phyloP scores from a whole-genome alignment of 1,140 invertebrate species.

The Macrosteles quadrilineatus region DNA sequence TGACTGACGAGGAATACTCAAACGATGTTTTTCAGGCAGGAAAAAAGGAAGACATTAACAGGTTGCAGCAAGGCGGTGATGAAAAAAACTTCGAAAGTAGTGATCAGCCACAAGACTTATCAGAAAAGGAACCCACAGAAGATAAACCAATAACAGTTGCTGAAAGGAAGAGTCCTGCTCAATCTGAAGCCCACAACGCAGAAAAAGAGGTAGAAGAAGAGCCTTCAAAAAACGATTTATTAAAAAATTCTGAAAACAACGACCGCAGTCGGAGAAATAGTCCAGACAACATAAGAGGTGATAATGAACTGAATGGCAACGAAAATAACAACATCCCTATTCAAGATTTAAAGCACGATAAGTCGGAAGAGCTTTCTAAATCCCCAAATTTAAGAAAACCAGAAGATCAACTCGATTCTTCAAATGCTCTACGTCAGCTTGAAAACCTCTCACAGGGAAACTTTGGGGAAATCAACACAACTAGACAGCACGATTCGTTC shows the following conservation, averaged over 20 bases:
- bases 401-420: conserved; percentile 38
- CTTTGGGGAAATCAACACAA: conserved; percentile 59
- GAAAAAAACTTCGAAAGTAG: conserved; percentile 32
- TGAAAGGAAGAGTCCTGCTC: not conserved
- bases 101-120: conserved; percentile 17
- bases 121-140: conserved; percentile 18
- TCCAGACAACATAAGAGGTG: conserved; percentile 27
- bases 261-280: conserved; percentile 28
- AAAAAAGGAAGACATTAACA: conserved; percentile 28
- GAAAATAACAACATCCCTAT: conserved; percentile 19
- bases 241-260: conserved; percentile 20
- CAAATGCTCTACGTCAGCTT: conserved; percentile 72
- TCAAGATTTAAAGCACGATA: conserved; percentile 5
- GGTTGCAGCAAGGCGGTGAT: conserved; percentile 34
- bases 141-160: too few species aligned
- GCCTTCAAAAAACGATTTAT: conserved; percentile 33
- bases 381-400: conserved; percentile 45
- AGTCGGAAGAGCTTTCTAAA: conserved; percentile 36
- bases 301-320: conserved; percentile 31
- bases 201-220: conserved; percentile 34
- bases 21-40: conserved; percentile 54
- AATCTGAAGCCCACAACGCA: not conserved
- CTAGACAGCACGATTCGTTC: conserved; percentile 53
- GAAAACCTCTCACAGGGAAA: conserved; percentile 79
- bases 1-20: conserved; percentile 65